Conservation (phyloP, 1,140 invertebrate genomes). For the Gryllus bimaculatus region DNA sequence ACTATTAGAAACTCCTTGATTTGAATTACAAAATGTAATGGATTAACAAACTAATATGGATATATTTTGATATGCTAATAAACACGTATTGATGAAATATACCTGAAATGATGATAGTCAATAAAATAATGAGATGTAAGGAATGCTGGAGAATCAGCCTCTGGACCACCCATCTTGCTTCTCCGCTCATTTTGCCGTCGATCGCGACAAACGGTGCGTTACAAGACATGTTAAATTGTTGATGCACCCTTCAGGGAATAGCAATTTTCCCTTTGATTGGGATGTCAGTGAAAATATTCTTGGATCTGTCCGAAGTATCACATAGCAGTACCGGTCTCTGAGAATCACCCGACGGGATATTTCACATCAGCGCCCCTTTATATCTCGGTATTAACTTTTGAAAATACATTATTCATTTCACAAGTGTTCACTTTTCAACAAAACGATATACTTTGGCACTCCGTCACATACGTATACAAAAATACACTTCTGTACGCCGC, state of each 20-base stretch:
- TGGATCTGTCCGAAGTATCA: background rate
- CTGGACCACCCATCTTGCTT: background rate
- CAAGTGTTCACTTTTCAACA: background rate
- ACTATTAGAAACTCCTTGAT: too few species aligned
- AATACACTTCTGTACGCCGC: background rate
- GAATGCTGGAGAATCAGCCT: background rate
- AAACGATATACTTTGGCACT: background rate
- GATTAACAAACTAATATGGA: too few species aligned
- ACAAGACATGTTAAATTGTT: background rate
- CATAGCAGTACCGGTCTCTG: background rate
- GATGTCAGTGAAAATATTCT: background rate
- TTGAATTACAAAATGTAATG: too few species aligned
- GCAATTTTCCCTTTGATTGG: background rate
- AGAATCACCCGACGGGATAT: background rate
- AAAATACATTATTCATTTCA: background rate
- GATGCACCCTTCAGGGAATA: background rate
- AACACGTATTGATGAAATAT: background rate
- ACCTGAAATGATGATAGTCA: background rate
- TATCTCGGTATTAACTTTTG: background rate
- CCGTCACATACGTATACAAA: background rate
- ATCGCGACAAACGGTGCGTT: background rate
- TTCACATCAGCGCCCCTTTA: background rate
- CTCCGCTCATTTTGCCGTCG: background rate
- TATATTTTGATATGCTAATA: too few species aligned
- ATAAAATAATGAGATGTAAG: background rate